Base-by-base conservation (phyloP, 1,140 invertebrate species). In the Pseudomyrmex pallidus region DNA sequence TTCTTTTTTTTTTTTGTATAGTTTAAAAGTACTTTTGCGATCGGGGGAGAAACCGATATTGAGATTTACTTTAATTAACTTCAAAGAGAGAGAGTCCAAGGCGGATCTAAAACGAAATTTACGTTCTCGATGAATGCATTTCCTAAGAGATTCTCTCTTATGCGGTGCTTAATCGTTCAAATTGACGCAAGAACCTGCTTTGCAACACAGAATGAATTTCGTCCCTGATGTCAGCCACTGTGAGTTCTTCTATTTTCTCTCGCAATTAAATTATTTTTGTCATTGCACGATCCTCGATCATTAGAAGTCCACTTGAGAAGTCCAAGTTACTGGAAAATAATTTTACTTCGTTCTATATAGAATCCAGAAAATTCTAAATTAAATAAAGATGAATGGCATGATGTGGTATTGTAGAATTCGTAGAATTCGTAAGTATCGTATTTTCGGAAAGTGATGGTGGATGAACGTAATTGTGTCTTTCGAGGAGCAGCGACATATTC, bases 91-190 rank as follows among this genome's bases (percentile, higher is more conserved):
- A 13, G 63, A 52, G 48, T 74, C 5, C 44, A 52, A 52, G n/a
- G 46, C 15, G 20, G 50, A 15, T 68, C 80, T 35, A 35, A 62
- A 76, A 76, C 68, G 54, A 87, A 83, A 73, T 86, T 87, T 57
- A 63, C 73, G 66, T 66, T 54, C 66, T 63, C 73, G 73, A 84
- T 87, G 74, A 85, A 87, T 85, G 22, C 56, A 87, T 72, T 80
- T 50, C 52, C 80, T 87, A 84, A 84, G 80, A 87, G 73, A 86
- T 86, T 87, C 35, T 35, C 35, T 35, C 85, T 87, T 84, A 87
- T 85, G 50, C 68, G 56, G 25, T 74, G 50, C 85, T 87, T 84
- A 87, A 86, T 52, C 83, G 73, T 86, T 64, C 72, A 87, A 87
- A 86, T 86, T 74, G 70, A 82, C 57, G 59, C 59, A 82, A 67